A percentile compares a stretch with the other conserved stretches of the same genome.
Conservation (phyloP, 2,113 vertebrate species). For the Aix galericulata region DNA sequence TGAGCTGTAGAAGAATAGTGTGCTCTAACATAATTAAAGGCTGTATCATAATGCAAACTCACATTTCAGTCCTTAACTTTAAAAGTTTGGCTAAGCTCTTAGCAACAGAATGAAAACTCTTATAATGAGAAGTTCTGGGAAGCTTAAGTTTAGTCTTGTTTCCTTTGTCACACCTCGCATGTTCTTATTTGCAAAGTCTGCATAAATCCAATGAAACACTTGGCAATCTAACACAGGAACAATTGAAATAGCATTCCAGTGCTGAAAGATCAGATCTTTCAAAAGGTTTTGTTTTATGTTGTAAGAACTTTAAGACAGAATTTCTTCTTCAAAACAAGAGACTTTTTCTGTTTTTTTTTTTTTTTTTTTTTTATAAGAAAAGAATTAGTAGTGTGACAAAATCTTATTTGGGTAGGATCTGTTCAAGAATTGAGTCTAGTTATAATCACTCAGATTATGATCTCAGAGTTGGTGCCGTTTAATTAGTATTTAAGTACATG, state of each 20-base stretch:
- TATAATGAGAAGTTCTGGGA: slow-evolving; percentile 14
- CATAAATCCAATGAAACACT: slow-evolving; percentile 25
- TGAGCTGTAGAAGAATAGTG: neutral
- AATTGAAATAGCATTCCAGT: neutral
- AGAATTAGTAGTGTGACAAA: neutral
- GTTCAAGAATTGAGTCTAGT: neutral
- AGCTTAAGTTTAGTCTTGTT: neutral
- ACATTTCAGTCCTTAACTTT: slow-evolving; percentile 22
- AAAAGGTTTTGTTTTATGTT: slow-evolving; percentile 39
- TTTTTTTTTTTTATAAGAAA: neutral
- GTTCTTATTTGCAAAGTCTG: slow-evolving; percentile 21
- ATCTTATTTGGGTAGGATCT: neutral
- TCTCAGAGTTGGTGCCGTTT: neutral
- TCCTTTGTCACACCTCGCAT: neutral
- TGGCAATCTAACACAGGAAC: slow-evolving; percentile 3
- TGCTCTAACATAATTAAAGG: neutral
- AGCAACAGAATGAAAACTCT: slow-evolving; percentile 14
- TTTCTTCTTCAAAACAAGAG: slow-evolving; percentile 27
- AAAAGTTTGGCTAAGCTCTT: slow-evolving; percentile 30
- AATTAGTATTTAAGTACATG: slow-evolving; percentile 21
- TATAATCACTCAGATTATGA: neutral
- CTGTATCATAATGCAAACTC: neutral
- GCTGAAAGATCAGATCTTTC: neutral
- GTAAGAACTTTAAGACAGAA: slow-evolving; percentile 50
- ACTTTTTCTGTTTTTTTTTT: slow-evolving; percentile 30